Evolutionary conservation across 2,113 vertebrate species (phyloP), one percentile per base, ranked within the genome.

Genomic region (Opisthocomus hoazin): DNA sequence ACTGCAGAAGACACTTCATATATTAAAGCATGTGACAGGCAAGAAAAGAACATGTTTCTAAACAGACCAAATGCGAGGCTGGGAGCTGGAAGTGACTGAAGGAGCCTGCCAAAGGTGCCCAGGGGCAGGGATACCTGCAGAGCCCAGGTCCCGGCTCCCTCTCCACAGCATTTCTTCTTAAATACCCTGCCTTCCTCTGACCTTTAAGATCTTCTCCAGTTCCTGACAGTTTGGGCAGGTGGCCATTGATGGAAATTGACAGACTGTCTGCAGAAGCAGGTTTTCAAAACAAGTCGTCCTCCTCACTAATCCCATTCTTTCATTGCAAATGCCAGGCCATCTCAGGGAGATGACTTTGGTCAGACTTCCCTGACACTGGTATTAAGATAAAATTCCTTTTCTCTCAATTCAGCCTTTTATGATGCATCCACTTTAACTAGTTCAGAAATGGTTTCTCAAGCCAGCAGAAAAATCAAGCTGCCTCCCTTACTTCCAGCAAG

Each of bases 401-500:
- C 66, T 92, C 63, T 73, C 7, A 15, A 63, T 82, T 78, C 30
- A 61, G 65, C 39, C n/a, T 83, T 73, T 87, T 91, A 75, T 15
- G 37, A 73, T 58, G 14, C 34, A 54, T 48, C 71, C 56, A 37
- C 80, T 94, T 82, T 12, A 90, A 69, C 77, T 73, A 61, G 45
- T 58, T 91, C 74, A 91, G 75, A 94, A 94, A 82, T 18, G 17
- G 26, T 85, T 92, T 88, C 87, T 91, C 63, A 82, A 93, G 66
- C 32, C 50, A 83, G 63, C 0, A 0, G 74, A 82, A 88, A 94
- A 92, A 87, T 48, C 69, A 94, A 79, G 58, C 84, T 48, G 43
- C 84, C 73, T 89, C 70, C 61, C 91, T 75, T 76, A 73, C 84
- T 94, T 94, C 51, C 54, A 69, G 58, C 18, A 69, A 84, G 53